Percentiles rank a stretch among this genome's conserved stretches.
Conservation (phyloP, 2,113 vertebrate species). For the Campylomormyrus numenius region DNA sequence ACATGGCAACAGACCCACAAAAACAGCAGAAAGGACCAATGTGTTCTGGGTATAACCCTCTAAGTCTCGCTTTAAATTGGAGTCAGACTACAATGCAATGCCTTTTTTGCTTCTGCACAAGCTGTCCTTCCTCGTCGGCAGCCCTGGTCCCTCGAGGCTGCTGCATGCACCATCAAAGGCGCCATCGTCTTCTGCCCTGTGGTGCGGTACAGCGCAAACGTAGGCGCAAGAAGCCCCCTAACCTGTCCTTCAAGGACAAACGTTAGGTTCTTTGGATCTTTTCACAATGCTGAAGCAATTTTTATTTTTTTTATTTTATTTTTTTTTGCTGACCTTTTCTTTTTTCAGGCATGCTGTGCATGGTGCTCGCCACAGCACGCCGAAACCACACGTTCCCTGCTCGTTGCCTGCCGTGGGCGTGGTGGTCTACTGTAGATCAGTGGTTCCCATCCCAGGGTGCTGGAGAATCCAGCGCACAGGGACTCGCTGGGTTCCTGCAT, state of each 20-base stretch:
- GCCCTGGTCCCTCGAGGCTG: not conserved
- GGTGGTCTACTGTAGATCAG: not conserved
- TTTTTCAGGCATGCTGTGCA: not conserved
- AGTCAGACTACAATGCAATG: conserved; percentile 16
- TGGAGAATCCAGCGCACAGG: not conserved
- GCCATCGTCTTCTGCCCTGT: not conserved
- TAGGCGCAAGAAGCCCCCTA: not conserved
- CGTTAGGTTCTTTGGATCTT: not conserved
- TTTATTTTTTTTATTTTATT: not conserved
- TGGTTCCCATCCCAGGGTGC: not conserved
- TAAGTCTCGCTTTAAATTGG: conserved; percentile 32
- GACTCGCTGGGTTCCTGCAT: not conserved
- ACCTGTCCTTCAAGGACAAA: not conserved
- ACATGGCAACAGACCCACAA: not conserved
- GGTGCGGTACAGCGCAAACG: not conserved
- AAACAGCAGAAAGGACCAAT: not conserved
- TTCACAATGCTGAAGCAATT: not conserved
- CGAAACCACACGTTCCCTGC: not conserved
- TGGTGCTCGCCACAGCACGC: not conserved
- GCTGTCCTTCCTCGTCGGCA: not conserved
- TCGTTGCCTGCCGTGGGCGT: not conserved
- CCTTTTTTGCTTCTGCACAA: conserved; percentile 25
- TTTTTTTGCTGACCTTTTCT: not conserved
- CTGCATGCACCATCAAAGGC: not conserved
- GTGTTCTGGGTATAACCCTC: not conserved